These are phyloP conservation scores for Polylopha cassiicola DNA, from an alignment of 2,888 invertebrate genomes.

Conservation along the genomic window DNA sequence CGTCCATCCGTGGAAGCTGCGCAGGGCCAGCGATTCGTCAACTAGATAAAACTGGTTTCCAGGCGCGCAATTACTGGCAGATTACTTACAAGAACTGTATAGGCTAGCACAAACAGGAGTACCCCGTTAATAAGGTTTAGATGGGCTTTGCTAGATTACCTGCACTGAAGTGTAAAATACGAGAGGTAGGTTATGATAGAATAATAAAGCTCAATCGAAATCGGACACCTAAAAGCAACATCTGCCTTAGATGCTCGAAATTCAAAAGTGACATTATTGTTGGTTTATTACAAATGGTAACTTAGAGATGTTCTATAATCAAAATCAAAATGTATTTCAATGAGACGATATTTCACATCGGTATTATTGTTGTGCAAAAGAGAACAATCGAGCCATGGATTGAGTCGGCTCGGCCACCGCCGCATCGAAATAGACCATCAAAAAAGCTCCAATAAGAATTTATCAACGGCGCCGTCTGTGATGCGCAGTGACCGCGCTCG, in stretches of 20 bases:
- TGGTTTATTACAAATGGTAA: too few relatives aligned
- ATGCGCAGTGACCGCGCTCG: slow-evolving; percentile 42
- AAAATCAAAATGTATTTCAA: not conserved
- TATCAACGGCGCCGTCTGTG: slow-evolving; percentile 61
- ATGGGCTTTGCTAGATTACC: slow-evolving; percentile 7
- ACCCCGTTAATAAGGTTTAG: slow-evolving; percentile 8
- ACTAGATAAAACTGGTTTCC: slow-evolving; percentile 22
- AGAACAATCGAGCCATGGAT: slow-evolving; percentile 24
- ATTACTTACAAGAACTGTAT: slow-evolving; percentile 10
- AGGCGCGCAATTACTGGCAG: slow-evolving; percentile 16
- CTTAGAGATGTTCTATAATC: too few relatives aligned
- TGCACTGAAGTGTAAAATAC: too few relatives aligned
- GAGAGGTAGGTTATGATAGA: too few relatives aligned
- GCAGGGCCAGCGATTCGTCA: slow-evolving; percentile 33
- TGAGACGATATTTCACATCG: slow-evolving; percentile 11
- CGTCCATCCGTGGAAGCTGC: slow-evolving; percentile 36
- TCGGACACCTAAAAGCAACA: too few relatives aligned
- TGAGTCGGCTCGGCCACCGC: slow-evolving; percentile 31
- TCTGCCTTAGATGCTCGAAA: too few relatives aligned
- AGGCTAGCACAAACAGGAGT: slow-evolving; percentile 6
- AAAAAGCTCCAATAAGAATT: slow-evolving; percentile 61
- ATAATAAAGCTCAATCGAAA: too few relatives aligned
- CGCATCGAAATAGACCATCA: slow-evolving; percentile 53
- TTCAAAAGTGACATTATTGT: too few relatives aligned
- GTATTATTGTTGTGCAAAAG: slow-evolving; percentile 21